phyloP scores from a whole-genome alignment of 2,888 invertebrate genomes.

The Lordiphosa andalusiaca region DNA sequence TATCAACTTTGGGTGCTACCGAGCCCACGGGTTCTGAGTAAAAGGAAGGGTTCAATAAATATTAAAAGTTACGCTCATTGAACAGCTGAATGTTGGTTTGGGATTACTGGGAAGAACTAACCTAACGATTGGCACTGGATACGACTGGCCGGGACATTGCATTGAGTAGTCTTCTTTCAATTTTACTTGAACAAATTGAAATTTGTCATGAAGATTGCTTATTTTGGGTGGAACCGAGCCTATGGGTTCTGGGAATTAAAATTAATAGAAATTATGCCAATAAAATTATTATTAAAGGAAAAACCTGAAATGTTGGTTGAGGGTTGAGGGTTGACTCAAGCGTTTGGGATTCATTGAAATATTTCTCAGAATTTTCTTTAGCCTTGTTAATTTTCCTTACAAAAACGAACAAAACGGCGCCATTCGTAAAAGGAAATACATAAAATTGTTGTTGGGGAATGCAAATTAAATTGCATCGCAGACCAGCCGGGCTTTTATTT shows the following conservation, averaged over 20 bases:
- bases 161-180: slow-evolving; percentile 83
- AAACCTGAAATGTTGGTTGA: not conserved
- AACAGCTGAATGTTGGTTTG: slow-evolving; percentile 45
- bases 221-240: slow-evolving; percentile 84
- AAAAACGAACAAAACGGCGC: no score
- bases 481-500: no score
- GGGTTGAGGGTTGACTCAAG: no score
- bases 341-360: no score
- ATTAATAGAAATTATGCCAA: not conserved
- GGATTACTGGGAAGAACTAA: slow-evolving; percentile 29
- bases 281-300: not conserved
- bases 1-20: slow-evolving; percentile 85
- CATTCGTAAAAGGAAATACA: no score
- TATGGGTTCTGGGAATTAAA: slow-evolving; percentile 76
- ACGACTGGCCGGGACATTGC: slow-evolving; percentile 89
- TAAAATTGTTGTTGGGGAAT: no score
- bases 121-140: slow-evolving; percentile 88
- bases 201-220: slow-evolving; percentile 81
- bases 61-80: not conserved
- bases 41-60: not conserved
- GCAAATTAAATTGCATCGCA: no score
- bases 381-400: no score
- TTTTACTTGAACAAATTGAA: slow-evolving; percentile 80
- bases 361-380: no score
- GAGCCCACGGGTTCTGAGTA: slow-evolving; percentile 81